Base-by-base conservation (phyloP, 2,113 vertebrate genomes). In the Cricetomys ansorgei region DNA sequence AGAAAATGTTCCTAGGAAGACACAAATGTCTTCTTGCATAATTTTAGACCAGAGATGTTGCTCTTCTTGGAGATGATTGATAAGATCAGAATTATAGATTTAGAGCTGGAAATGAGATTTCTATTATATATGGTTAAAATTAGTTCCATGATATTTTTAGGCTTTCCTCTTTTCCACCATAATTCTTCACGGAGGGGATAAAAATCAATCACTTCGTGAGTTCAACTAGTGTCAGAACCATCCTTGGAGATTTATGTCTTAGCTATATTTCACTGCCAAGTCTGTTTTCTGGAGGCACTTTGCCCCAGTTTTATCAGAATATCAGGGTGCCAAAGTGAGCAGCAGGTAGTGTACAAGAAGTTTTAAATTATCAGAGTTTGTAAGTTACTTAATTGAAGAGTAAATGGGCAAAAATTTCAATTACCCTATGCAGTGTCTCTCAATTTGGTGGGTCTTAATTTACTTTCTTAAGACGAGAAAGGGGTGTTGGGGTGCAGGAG, bases 81-180 rank as follows among this genome's bases (percentile, higher is more conserved):
- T 96, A 81, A 62, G 92, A 92, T 95, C 50, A 75, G 84, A 96
- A 91, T 97, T 93, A 97, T 29, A 94, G 70, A 91, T 94, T 95
- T 85, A 93, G 95, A 80, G 57, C 57, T 95, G 92, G 95, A 97
- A 97, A 97, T 97, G 95, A 97, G 90, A 88, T 94, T 96, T 96
- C 92, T 34, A 93, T 95, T 88, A 45, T 34, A 91, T 85, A 45
- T 4, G 29, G 94, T 94, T 97, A 97, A 97, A 98, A 97, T 98
- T 97, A 97, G 95, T 45, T 94, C 59, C 21, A 92, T 79, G 92
- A 84, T 72, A 94, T 96, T 95, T 97, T 92, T 97, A 96, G 83
- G 84, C 87, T 90, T 96, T 94, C 86, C n/a, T 85, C 73, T 92
- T 88, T 95, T 93, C 67, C 79, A 50, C 50, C 84, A 55, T 97